Evolutionary conservation across 2,888 invertebrate species (phyloP), one percentile per base, ranked within the genome.

Genomic region (Cosmia trapezina): DNA sequence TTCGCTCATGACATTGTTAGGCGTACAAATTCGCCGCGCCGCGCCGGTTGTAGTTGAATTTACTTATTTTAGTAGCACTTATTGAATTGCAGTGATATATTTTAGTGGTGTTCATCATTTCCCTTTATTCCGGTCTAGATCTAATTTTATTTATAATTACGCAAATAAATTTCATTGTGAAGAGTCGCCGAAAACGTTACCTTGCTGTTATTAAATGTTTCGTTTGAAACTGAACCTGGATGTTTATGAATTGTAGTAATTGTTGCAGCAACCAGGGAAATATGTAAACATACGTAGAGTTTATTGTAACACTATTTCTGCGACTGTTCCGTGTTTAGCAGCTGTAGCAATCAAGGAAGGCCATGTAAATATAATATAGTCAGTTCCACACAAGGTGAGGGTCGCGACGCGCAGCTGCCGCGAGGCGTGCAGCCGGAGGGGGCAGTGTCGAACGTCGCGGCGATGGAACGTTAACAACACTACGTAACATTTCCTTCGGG

Each of bases 21-120:
- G 14, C 51, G 60, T 81, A 61, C 56, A 81, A 81, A 81, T 81
- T 67, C 17, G 33, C 53, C 53, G 69, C 12, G 77, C 17, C 62
- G 49, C 37, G 47, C 47, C 66, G 59, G 22, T 51, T 47, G 33
- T 76, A 83, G 63, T 65, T 60, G 43, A 80, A 83, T 81, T 79
- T 65, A 70, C 70, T 86, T 80, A 83, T 67, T 78, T 79, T 85
- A 85, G 76, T 85, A 82, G 83, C 86, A 88, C 88, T 81, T 83
- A 84, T 79, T 85, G 81, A 88, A 86, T 79, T 86, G 83, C 87
- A 88, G 84, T 86, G 86, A 86, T 85, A 80, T 85, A 74, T 79
- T 78, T 78, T 80, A 78, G 78, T 74, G 67, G 64, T 81, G 76
- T 74, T 67, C 67, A 72, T 79, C 59, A 65, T 76, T 71, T 76